phyloP scores from a whole-genome alignment of 1,140 invertebrate species.

The Drosophila nigrodunni region DNA sequence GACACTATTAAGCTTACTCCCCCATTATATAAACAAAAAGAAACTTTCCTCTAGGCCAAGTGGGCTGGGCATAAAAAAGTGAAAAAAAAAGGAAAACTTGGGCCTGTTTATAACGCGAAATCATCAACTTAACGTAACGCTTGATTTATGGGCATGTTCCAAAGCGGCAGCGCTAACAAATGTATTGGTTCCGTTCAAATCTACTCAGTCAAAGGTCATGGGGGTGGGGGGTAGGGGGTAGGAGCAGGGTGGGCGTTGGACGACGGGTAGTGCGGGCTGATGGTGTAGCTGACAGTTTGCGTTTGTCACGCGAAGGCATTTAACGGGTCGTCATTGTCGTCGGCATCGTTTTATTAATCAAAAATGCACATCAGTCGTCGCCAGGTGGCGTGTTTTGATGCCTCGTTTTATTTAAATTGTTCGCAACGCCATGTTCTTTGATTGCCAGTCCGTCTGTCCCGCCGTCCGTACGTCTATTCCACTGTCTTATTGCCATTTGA shows the following conservation, averaged over 20 bases:
- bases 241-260: constrained; percentile 5
- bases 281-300: constrained; percentile 64
- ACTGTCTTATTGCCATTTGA: constrained; percentile 43
- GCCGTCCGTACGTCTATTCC: neutral
- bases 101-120: constrained; percentile 80
- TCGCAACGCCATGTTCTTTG: constrained; percentile 46
- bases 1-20: constrained; percentile 70
- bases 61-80: constrained; percentile 44
- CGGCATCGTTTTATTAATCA: constrained; percentile 67
- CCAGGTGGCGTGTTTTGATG: constrained; percentile 51
- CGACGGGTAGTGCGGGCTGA: neutral
- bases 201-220: constrained; percentile 7
- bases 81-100: too few relatives aligned
- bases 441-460: constrained; percentile 18
- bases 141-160: constrained; percentile 74
- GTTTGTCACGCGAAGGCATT: constrained; percentile 78
- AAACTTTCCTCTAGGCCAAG: constrained; percentile 40
- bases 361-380: constrained; percentile 45
- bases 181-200: constrained; percentile 81
- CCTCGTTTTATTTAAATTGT: constrained; percentile 64
- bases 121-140: constrained; percentile 75
- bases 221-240: neutral
- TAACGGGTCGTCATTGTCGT: constrained; percentile 47
- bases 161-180: constrained; percentile 51
- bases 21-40: constrained; percentile 64